Conservation (phyloP, 2,113 vertebrate species). For the Ammodytes dubius region DNA sequence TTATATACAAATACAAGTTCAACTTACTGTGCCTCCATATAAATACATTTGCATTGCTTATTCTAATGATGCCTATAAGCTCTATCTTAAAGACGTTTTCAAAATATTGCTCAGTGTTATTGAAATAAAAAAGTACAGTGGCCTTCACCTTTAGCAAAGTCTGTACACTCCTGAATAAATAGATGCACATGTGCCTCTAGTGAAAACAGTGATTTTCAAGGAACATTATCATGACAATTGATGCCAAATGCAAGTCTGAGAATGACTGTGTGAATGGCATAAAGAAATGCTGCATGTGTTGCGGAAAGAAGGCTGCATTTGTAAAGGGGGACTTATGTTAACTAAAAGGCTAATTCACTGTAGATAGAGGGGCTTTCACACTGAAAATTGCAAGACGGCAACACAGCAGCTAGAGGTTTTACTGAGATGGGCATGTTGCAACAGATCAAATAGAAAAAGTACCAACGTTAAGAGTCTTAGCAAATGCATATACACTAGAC, state of each 20-base stretch:
- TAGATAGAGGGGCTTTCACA: neutral
- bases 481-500: neutral
- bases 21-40: neutral
- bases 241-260: neutral
- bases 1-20: neutral
- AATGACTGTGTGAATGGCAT: slow-evolving; percentile 23
- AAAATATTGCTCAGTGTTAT: neutral
- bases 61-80: neutral
- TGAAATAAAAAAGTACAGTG: neutral
- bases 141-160: neutral
- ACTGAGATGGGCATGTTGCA: neutral
- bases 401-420: neutral
- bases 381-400: neutral
- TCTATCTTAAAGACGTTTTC: neutral
- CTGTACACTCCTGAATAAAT: neutral
- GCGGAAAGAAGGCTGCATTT: slow-evolving; percentile 18
- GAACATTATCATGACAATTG: slow-evolving; percentile 61
- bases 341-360: slow-evolving; percentile 23
- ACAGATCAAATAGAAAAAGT: neutral
- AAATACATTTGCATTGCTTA: neutral
- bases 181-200: slow-evolving; percentile 1
- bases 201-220: slow-evolving; percentile 32
- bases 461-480: neutral
- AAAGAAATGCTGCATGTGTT: slow-evolving; percentile 22
- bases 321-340: neutral